A percentile compares a stretch with the other conserved stretches of the same genome.
Evolutionary conservation across 2,888 invertebrate species (phyloP).

Genomic region (Dioctria rufipes): DNA sequence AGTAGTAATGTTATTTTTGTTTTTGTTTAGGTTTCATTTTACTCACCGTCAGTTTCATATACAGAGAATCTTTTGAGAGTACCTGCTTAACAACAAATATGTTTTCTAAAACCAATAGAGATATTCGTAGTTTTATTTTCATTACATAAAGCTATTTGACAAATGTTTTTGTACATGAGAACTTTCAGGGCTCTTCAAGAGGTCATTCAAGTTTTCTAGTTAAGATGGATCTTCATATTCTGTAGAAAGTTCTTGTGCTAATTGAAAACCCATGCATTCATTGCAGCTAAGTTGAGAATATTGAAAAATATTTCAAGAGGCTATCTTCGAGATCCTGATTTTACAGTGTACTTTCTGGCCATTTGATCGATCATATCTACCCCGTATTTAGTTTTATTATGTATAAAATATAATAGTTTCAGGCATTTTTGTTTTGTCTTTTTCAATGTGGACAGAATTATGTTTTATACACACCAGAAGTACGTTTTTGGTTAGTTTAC

Average conservation of each 20-base stretch:
- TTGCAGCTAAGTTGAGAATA: not conserved
- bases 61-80: too few species aligned
- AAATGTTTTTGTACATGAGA: too few species aligned
- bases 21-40: too few species aligned
- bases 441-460: not conserved
- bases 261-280: not conserved
- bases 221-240: not conserved
- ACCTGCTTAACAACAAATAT: too few species aligned
- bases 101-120: too few species aligned
- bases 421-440: constrained; percentile 15
- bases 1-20: too few species aligned
- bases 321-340: constrained; percentile 8
- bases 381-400: constrained; percentile 17
- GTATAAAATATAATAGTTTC: constrained; percentile 7
- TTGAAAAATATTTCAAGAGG: not conserved
- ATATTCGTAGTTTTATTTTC: too few species aligned
- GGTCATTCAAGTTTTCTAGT: not conserved
- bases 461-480: not conserved
- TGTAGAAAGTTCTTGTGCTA: not conserved
- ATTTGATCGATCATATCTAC: constrained; percentile 11
- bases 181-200: not conserved
- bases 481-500: not conserved
- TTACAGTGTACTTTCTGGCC: not conserved
- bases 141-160: too few species aligned
- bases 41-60: too few species aligned